A percentile compares a stretch with the other conserved stretches of the same genome.
phyloP scores from a whole-genome alignment of 53 echinoderm and acorn worm genomes.

The Temnopleurus reevesii region DNA sequence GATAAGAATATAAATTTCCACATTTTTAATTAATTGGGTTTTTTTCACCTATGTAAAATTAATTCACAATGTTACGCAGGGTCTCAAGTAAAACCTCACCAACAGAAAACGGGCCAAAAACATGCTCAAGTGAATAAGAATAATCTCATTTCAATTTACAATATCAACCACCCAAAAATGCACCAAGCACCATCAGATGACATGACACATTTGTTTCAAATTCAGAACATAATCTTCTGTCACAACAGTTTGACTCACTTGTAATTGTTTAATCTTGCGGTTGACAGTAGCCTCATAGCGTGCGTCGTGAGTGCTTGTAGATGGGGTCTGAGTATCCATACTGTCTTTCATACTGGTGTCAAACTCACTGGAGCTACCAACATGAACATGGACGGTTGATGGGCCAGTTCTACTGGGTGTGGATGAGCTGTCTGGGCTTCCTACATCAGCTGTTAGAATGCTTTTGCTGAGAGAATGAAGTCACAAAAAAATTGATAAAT shows the following conservation, averaged over 20 bases:
- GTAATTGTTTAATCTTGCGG: conserved; percentile 63
- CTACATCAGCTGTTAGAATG: not conserved
- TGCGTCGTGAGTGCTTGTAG: conserved; percentile 33
- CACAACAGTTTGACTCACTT: conserved; percentile 39
- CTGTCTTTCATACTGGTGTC: conserved; percentile 77
- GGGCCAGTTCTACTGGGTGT: conserved; percentile 63
- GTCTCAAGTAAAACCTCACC: too few relatives aligned
- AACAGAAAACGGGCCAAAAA: too few relatives aligned
- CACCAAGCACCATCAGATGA: too few relatives aligned
- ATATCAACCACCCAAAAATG: too few relatives aligned
- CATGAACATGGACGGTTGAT: conserved; percentile 71
- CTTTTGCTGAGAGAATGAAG: not conserved
- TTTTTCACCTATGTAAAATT: too few relatives aligned
- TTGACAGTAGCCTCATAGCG: conserved; percentile 6
- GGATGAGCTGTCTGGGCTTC: conserved; percentile 53
- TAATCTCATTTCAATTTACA: too few relatives aligned
- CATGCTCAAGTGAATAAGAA: too few relatives aligned
- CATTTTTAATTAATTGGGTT: too few relatives aligned
- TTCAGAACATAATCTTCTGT: not conserved
- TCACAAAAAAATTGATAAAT: not conserved
- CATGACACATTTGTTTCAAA: too few relatives aligned
- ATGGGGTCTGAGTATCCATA: conserved; percentile 40
- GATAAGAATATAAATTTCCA: too few relatives aligned
- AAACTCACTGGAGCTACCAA: conserved; percentile 60
- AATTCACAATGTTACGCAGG: too few relatives aligned